phyloP scores from a whole-genome alignment of 1,140 invertebrate species.

The Sarcophaga peregrina region DNA sequence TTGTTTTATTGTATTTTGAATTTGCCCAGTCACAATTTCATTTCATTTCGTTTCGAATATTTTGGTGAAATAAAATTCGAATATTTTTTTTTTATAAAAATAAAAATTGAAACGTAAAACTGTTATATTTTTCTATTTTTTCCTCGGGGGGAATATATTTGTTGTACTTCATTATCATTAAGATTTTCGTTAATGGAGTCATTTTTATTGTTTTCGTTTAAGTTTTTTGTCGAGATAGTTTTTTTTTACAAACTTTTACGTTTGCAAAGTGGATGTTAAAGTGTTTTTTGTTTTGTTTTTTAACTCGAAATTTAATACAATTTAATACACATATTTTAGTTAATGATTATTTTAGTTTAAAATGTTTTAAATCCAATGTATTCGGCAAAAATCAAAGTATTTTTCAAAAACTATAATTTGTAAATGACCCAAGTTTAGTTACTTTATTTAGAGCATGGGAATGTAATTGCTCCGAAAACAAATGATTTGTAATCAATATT shows the following conservation, averaged over 20 bases:
- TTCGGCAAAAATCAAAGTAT: background rate
- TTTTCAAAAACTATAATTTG: conserved; percentile 5
- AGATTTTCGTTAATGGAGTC: conserved; percentile 9
- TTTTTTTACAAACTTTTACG: background rate
- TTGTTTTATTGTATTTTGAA: no score
- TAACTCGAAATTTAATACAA: background rate
- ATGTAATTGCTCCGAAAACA: background rate
- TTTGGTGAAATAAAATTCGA: background rate
- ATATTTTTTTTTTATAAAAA: background rate
- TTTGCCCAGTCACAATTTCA: no score
- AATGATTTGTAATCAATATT: no score
- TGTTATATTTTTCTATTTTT: background rate
- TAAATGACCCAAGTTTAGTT: background rate
- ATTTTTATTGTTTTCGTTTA: background rate
- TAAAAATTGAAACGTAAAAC: background rate
- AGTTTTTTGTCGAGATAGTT: no score
- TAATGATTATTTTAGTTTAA: conserved; percentile 10
- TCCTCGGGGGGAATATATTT: background rate
- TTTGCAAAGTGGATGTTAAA: background rate
- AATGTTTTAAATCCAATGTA: background rate
- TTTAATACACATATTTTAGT: background rate
- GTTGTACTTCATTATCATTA: conserved; percentile 17
- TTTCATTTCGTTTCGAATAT: no score
- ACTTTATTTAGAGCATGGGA: conserved; percentile 5
- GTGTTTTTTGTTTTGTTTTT: no score